Evolutionary conservation across 2,888 invertebrate species (phyloP), one percentile per base, ranked within the genome.

Genomic region (Drosophila colorata): DNA sequence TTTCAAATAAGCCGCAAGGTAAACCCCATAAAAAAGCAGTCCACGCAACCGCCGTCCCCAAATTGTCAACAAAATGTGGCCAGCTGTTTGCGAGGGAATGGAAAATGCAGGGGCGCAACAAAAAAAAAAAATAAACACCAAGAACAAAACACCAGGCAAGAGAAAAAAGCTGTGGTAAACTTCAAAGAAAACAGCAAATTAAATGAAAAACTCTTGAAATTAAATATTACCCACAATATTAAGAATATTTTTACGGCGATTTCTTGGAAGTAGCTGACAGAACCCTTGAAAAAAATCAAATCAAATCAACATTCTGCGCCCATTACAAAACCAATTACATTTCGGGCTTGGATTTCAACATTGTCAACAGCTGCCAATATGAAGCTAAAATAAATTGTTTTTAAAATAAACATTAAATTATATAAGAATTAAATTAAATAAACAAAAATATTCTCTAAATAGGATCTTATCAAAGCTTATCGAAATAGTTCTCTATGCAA

Each of bases 171-270:
- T 51, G 53, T 9, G 18, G 11, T 20, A 33, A 58, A 80, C 80
- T 66, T 85, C 81, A 83, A 83, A 83, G 83, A 13, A 38, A 53
- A 23, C 9, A 35, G 43, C 52, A 59, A 80, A 71, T 74, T 65
- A 55, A 72, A 79, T 77, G 52, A 71, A 68, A 66, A 40, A 65
- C 46, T 70, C 69, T 49, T 35, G 18, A 71, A 72, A 81, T 77
- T 65, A 60, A 79, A 79, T 79, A 68, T 74, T 59, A 60, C 31
- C 58, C 40, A 40, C 38, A 55, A 35, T 57, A 59, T 63, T 52
- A 60, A 40, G 33, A 25, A 38, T 35, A 48, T 59, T 58, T 70
- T 55, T 18, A 53, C 25, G 33, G 23, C 18, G 9, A 4, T 25
- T 46, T 18, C 48, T 14, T 44, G 18, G 5, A 41, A 40, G 20